These are phyloP conservation scores for Gobiocypris rarus DNA, from an alignment of 2,113 vertebrate genomes.

Conservation along the genomic window DNA sequence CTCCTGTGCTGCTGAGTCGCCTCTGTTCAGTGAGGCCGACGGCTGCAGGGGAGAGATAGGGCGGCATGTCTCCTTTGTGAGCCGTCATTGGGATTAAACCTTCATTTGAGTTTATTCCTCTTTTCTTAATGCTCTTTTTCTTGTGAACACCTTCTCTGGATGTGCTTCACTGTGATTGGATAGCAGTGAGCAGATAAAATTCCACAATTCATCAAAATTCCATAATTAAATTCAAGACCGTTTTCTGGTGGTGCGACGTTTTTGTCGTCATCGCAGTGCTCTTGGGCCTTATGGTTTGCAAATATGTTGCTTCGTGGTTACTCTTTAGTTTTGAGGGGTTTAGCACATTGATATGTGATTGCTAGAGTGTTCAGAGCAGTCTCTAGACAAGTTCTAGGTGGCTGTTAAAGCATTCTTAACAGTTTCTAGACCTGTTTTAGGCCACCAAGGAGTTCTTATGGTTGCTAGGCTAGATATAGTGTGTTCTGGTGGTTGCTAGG, in stretches of 20 bases:
- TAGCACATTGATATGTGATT: neutral
- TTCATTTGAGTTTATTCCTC: conserved; percentile 41
- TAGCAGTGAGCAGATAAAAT: neutral
- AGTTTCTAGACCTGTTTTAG: no score
- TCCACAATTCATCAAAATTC: neutral
- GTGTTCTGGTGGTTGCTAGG: neutral
- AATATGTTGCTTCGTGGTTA: neutral
- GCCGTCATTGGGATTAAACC: conserved; percentile 40
- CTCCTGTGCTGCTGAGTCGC: conserved; percentile 21
- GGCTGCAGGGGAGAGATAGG: conserved; percentile 57
- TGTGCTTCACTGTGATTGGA: neutral
- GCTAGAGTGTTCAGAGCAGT: neutral
- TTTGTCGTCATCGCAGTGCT: neutral
- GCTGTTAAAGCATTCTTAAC: no score
- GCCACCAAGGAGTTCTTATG: neutral
- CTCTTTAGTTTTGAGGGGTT: neutral
- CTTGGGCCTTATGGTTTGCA: neutral
- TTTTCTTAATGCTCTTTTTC: conserved; percentile 30
- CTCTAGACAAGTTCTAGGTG: no score
- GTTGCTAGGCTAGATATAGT: neutral
- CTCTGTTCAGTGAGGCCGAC: conserved; percentile 26
- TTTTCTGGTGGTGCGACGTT: neutral
- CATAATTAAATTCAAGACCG: neutral
- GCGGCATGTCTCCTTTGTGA: conserved; percentile 23
- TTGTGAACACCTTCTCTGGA: conserved; percentile 24